Evolutionary conservation across 2,113 vertebrate species (phyloP), one percentile per base, ranked within the genome.

Genomic region (Ophiodon elongatus): DNA sequence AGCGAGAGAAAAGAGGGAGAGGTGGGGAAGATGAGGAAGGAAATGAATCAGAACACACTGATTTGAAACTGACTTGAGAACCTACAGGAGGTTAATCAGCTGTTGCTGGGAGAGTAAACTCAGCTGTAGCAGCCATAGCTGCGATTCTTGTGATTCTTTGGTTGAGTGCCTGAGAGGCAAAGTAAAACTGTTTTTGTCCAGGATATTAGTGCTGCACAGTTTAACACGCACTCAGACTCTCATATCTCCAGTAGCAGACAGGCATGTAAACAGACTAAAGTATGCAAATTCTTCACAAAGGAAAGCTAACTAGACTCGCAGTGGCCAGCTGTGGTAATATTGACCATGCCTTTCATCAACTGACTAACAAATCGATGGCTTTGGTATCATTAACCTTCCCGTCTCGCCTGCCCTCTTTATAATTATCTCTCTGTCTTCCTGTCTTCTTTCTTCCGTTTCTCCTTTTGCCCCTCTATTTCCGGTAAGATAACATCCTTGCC

Each of bases 321-420:
- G 39, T 60, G 76, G 54, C 77, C 80, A 65, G 75, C 79, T 85
- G 85, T 82, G 85, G 82, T 74, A 47, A 79, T 87, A 91, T 89
- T 69, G 90, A 90, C 71, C 17, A 0, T 83, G 73, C 52, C 75
- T 88, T 89, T 91, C 75, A 89, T 90, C 84, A 89, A 59, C 79
- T 75, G 82, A 70, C 74, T 71, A 67, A 81, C 83, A 62, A 85
- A 92, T 93, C 86, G 14, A 87, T 93, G 64, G 74, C 52, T 78
- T 86, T 82, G 76, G 72, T 91, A 87, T 92, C 77, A 85, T 90
- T 87, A 89, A 92, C 85, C 64, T 63, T 73, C 76, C 84, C 66
- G 43, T 73, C 69, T 72, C 4, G 41, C n/a, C 60, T 80, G 60
- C 43, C 60, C 63, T 74, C 56, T 82, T 79, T 83, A 79, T 85